A percentile compares a stretch with the other conserved stretches of the same genome.
phyloP scores from a whole-genome alignment of 2,797 vertebrate species.

The Leuciscus waleckii region DNA sequence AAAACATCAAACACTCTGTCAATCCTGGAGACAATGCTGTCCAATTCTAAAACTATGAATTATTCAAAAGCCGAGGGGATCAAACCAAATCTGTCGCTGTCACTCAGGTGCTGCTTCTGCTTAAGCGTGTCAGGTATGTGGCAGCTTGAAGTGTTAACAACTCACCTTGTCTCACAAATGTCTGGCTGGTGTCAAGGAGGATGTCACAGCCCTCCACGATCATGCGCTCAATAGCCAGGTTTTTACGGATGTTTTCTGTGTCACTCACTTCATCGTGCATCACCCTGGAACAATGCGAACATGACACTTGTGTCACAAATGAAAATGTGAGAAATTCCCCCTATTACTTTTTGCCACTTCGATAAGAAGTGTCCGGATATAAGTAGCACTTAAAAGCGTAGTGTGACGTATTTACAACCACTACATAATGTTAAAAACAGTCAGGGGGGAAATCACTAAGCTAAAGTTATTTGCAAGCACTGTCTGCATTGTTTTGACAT shows the following conservation, averaged over 20 bases:
- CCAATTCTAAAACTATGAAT: slow-evolving; percentile 46
- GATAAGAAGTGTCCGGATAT: neutral
- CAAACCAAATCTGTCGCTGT: neutral
- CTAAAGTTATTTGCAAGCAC: neutral
- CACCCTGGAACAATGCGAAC: slow-evolving; percentile 78
- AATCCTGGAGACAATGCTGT: slow-evolving; percentile 10
- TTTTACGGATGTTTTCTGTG: slow-evolving; percentile 98
- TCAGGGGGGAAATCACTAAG: neutral
- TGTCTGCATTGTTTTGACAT: neutral
- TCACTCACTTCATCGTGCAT: slow-evolving; percentile 99
- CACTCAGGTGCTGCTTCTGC: slow-evolving; percentile 15
- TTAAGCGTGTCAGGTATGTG: slow-evolving; percentile 39
- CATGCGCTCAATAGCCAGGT: slow-evolving; percentile 96
- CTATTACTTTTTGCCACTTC: neutral
- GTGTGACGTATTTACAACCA: neutral
- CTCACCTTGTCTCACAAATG: slow-evolving; percentile 97
- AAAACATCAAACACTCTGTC: slow-evolving; percentile 42
- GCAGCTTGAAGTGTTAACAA: slow-evolving; percentile 6
- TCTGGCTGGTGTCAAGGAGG: slow-evolving; percentile 96
- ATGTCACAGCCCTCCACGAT: slow-evolving; percentile 99
- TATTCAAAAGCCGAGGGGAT: slow-evolving; percentile 38
- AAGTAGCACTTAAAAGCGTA: slow-evolving; percentile 3
- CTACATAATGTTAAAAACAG: neutral
- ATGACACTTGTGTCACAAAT: slow-evolving; percentile 9
- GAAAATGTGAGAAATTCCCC: neutral